Conservation (phyloP, 2,797 vertebrate species). For the Chanos chanos region DNA sequence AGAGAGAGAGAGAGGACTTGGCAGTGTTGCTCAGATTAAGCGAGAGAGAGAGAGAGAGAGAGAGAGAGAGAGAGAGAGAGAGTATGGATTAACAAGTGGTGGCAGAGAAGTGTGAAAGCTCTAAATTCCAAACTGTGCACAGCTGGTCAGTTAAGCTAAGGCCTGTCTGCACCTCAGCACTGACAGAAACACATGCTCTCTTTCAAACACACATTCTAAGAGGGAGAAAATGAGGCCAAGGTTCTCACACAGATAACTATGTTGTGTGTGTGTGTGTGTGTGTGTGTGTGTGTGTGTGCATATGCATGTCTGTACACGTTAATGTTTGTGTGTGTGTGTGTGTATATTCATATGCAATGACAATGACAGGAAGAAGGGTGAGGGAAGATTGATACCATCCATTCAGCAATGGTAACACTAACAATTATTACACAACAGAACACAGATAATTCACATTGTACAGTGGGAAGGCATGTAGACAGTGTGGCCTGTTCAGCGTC, state of each 20-base stretch:
- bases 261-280: too few relatives aligned
- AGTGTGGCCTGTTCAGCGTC: neutral
- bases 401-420: slow-evolving; percentile 12
- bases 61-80: neutral
- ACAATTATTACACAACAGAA: slow-evolving; percentile 9
- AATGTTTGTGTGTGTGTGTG: neutral
- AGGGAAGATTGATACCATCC: slow-evolving; percentile 13
- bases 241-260: too few relatives aligned
- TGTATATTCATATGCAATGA: neutral
- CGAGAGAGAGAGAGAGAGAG: neutral
- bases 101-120: too few relatives aligned
- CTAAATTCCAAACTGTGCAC: too few relatives aligned
- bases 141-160: too few relatives aligned
- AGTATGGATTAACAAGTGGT: neutral
- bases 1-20: neutral
- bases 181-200: too few relatives aligned
- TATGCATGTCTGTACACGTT: too few relatives aligned
- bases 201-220: too few relatives aligned
- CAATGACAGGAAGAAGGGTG: neutral
- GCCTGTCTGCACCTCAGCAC: too few relatives aligned
- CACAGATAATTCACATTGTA: neutral
- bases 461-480: neutral
- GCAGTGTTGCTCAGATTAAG: neutral
- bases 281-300: too few relatives aligned
- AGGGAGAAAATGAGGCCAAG: too few relatives aligned